Evolutionary conservation across 2,888 invertebrate genomes (phyloP), one percentile per base, ranked within the genome.

Genomic region (Plebejus anna): DNA sequence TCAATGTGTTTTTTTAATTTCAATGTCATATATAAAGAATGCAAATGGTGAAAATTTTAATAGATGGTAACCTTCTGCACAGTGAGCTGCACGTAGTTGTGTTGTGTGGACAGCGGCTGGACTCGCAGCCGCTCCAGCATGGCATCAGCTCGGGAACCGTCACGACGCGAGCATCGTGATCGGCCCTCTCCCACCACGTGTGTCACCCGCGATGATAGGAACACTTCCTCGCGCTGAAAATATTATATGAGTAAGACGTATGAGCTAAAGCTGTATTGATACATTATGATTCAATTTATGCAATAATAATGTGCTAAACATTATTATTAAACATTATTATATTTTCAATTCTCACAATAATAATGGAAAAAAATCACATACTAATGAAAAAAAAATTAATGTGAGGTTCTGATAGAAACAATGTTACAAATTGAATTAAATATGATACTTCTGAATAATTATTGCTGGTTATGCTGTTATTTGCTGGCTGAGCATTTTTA

Each of bases 121-220:
- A 86, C 79, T 57, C 94, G 94, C 89, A 96, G 96, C 89, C 96
- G 95, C 94, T 96, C 96, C 88, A 97, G 96, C 96, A 97, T 97
- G 91, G 96, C 96, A 96, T 96, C 96, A 88, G 96, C 96, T 88
- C 97, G 96, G 84, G 95, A 94, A 93, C 82, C 82, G 77, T 83
- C 83, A 82, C 85, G 82, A 78, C 80, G 80, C 80, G 78, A 80
- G 79, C 83, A 84, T 84, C 83, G 96, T 88, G 96, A 95, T 75
- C 77, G 78, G 71, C 78, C 42, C 36, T 75, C 77, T 28, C 81
- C 85, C 81, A 82, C 81, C 47, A 95, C 95, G 81, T 95, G 94
- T 70, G 94, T 94, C 81, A 96, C 95, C 75, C 94, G 95, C 76
- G 94, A 89, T 61, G 95, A 94, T 80, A 96, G 90, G 88, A 96